Evolutionary conservation across 2,113 vertebrate species (phyloP), one percentile per base, ranked within the genome.

Genomic region (Gallinago paraguaiae): DNA sequence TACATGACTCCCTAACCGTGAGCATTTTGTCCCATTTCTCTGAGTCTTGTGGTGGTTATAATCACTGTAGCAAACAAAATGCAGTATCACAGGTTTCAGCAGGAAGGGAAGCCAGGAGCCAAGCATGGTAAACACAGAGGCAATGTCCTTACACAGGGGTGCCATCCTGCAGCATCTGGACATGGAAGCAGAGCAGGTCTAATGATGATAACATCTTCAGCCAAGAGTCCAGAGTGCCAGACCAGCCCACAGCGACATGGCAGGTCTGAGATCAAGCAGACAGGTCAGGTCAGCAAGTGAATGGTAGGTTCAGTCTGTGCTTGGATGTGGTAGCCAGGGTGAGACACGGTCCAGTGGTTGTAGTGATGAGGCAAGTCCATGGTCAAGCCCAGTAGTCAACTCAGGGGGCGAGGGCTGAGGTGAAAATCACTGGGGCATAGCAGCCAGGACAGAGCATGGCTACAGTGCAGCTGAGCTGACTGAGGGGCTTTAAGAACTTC

Each of bases 41-140:
- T 30, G 16, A 82, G 18, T 35, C 61, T 82, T 75, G 43, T 13
- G 33, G 28, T 63, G 31, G 11, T 60, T 76, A 56, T 28, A 74
- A 46, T n/a, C 31, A 28, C 54, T 37, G 50, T 0, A 37, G 33
- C 50, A 69, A 61, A 51, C 7, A n/a, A 61, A 72, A 45, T 1
- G 4, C 7, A 33, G 37, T 16, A 6, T 39, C 37, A 51, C 22
- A 46, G n/a, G 8, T 57, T 65, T 77, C 43, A 25, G 13, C 11
- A 72, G 59, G 59, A 83, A 43, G 4, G 19, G 4, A 16, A 82
- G 25, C 11, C 76, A 67, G 57, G 67, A 79, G 7, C 56, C 1
- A 2, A 43, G 35, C 0, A 0, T 41, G 39, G 17, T 16, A 39
- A 79, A 57, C n/a, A 31, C 20, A 45, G 64, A 51, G 27, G 7